Evolutionary conservation across 2,888 invertebrate genomes (phyloP), one percentile per base, ranked within the genome.

Genomic region (Stenchaetothrips biformis): DNA sequence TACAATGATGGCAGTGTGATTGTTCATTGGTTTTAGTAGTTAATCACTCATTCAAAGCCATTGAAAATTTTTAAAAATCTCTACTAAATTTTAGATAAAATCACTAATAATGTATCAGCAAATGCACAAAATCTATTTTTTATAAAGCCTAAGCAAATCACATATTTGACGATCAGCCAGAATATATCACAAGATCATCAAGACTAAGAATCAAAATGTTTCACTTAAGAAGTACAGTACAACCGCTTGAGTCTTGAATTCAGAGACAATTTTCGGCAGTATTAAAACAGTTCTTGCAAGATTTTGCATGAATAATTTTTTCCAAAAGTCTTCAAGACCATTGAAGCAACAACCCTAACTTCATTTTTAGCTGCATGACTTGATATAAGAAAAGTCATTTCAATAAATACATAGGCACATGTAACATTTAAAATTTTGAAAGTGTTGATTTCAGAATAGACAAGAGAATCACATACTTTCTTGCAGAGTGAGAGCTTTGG

Each of bases 131-230:
- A 21, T 74, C 25, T 74, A 74, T 9, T 8, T 11, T 21, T 67
- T n/a, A 21, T 67, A 25, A 21, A 74, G 67, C 21, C 67, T 74
- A 25, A 74, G 67, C 67, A 74, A 37, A 74, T 74, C 67, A 74
- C 67, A 74, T 74, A 25, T 25, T 74, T 74, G 67, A 74, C 25
- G 25, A 74, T 74, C 67, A 74, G 67, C 25, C 21, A 74, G 18
- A 74, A 74, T 74, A 74, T 74, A 74, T 74, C 67, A 74, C 67
- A 74, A 74, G 67, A 74, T 74, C 67, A 74, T 74, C 67, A 74
- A 74, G 67, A 25, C 25, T 25, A 74, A 74, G 67, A 74, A 74
- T 21, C 67, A 25, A 21, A 74, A 74, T 74, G 25, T 11, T 74
- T 74, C 67, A 25, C n/a, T 74, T 25, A 74, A 18, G 25, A 74